Evolutionary conservation across 2,888 invertebrate genomes (phyloP).

Genomic region (Apeira syringaria): DNA sequence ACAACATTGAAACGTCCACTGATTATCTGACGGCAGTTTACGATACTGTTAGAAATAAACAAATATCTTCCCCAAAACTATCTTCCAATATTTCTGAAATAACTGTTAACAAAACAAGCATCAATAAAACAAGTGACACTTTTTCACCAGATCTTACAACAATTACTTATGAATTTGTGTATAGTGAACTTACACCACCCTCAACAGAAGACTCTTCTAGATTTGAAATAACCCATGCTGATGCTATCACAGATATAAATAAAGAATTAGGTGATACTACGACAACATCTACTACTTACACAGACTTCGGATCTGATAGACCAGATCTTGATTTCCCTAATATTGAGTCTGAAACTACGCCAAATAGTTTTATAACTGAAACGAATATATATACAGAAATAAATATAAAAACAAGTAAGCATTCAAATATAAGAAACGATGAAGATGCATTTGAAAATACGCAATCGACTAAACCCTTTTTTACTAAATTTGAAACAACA

Average conservation of each 20-base stretch:
- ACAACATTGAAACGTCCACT: background rate
- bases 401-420: background rate
- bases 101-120: background rate
- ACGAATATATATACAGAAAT: background rate
- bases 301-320: too few relatives aligned
- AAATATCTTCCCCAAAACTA: background rate
- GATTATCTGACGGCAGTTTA: too few relatives aligned
- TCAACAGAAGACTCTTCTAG: too few relatives aligned
- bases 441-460: background rate
- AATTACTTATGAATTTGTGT: background rate
- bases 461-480: background rate
- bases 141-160: background rate
- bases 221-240: too few relatives aligned
- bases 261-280: too few relatives aligned
- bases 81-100: background rate
- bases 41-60: too few relatives aligned
- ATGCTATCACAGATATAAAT: too few relatives aligned
- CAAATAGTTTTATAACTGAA: background rate
- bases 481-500: background rate
- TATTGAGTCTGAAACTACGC: slow-evolving; percentile 5
- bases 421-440: background rate
- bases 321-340: too few relatives aligned
- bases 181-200: too few relatives aligned
- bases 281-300: too few relatives aligned
- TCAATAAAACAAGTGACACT: background rate